Percentiles rank a stretch among this genome's conserved stretches.
phyloP scores from a whole-genome alignment of 2,113 vertebrate species.

The Lamprologus ornatipinnis region DNA sequence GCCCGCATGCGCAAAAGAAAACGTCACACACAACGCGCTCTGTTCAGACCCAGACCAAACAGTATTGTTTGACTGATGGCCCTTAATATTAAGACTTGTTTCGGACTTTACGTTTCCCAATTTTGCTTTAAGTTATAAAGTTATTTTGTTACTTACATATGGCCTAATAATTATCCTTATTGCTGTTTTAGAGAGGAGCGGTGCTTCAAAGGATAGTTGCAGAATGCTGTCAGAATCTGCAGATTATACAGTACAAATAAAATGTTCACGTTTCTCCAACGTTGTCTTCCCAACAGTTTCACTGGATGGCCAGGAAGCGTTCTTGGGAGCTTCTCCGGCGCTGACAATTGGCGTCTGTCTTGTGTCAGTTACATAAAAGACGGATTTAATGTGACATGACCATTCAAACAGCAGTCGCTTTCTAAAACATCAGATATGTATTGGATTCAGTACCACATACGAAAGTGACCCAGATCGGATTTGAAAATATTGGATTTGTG shows the following conservation, averaged over 20 bases:
- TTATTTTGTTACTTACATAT: not conserved
- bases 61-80: not conserved
- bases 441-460: not conserved
- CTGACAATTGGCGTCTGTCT: not conserved
- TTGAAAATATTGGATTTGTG: not conserved
- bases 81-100: not conserved
- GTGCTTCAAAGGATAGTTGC: too few species aligned
- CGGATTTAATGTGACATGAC: not conserved
- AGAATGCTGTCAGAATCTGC: too few species aligned
- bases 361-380: not conserved
- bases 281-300: not conserved
- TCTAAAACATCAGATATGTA: not conserved
- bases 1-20: not conserved
- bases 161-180: not conserved
- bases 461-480: not conserved
- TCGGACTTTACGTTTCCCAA: not conserved
- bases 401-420: not conserved
- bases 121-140: not conserved
- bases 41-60: not conserved
- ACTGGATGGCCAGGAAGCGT: not conserved
- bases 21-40: not conserved
- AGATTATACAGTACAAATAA: too few species aligned
- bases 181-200: not conserved
- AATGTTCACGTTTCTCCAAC: too few species aligned
- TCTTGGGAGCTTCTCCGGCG: not conserved